Percentiles rank a stretch among this genome's conserved stretches.
These are phyloP conservation scores for Coecobrya sp. DNA, from an alignment of 2,888 invertebrate species.

Conservation along the genomic window DNA sequence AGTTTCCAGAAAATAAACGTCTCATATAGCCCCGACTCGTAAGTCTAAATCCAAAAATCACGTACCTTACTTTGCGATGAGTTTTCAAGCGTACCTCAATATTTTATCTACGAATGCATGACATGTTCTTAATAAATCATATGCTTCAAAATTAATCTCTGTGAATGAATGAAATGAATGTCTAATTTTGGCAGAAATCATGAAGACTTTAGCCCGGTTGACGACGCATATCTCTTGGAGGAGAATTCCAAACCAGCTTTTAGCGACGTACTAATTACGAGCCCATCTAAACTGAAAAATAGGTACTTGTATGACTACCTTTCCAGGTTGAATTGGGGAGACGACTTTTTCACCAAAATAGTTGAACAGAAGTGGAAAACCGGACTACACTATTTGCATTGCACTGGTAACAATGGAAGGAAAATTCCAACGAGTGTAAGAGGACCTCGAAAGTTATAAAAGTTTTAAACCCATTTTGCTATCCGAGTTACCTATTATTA, in stretches of 20 bases:
- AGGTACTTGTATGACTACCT: slow-evolving; percentile 58
- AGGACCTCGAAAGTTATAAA: not conserved
- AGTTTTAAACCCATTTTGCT: not conserved
- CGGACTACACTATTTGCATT: slow-evolving; percentile 62
- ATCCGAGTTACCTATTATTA: not conserved
- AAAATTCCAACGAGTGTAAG: slow-evolving; percentile 64
- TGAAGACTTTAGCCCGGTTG: slow-evolving; percentile 25
- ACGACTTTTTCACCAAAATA: slow-evolving; percentile 63
- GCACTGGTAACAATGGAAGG: slow-evolving; percentile 1
- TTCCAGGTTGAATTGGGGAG: slow-evolving; percentile 55
- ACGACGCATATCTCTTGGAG: slow-evolving; percentile 59
- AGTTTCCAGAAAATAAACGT: slow-evolving; percentile 77
- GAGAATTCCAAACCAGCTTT: slow-evolving; percentile 5
- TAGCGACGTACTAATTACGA: slow-evolving; percentile 48
- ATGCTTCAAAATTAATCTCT: too few species aligned
- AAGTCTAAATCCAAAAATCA: not conserved
- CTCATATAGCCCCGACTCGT: slow-evolving; percentile 68
- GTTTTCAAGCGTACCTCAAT: too few species aligned
- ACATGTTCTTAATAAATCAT: too few species aligned
- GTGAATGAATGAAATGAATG: too few species aligned
- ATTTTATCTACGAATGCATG: too few species aligned
- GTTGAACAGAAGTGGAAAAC: slow-evolving; percentile 68
- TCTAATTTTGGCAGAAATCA: too few species aligned
- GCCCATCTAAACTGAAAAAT: slow-evolving; percentile 58
- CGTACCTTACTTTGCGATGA: too few species aligned